Evolutionary conservation across 2,797 vertebrate species (phyloP), one percentile per base, ranked within the genome.

Genomic region (Basileuterus tristriatus): DNA sequence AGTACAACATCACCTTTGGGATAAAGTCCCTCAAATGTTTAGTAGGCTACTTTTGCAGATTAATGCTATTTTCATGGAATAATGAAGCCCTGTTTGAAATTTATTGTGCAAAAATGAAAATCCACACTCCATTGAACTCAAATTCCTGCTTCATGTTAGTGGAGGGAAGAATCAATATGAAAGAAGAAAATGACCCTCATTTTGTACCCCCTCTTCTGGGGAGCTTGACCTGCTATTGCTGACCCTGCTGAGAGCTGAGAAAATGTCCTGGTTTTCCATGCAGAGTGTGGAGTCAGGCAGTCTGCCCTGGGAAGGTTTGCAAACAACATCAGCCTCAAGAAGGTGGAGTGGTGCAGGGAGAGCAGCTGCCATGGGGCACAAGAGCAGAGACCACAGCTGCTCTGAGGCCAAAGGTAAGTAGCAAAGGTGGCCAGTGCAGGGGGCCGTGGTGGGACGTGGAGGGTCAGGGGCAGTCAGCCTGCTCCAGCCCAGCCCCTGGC

Each of bases 231-330:
- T 39, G 43, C 8, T 56, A 8, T 12, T 41, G 34, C 46, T 70
- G 68, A 83, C 3, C 23, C 12, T 26, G 20, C 62, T 32, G 21
- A 24, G 46, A 60, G 46, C 29, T 41, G 32, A 50, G 59, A 39
- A 56, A 32, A 37, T 1, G 5, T 23, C 16, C 14, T 15, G 41
- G 7, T 39, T 62, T n/a, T 24, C 15, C 1, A 0, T 2, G 12
- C 8, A 5, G 58, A 62, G n/a, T 1, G 0, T 9, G 32, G n/a
- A 58, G 41, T 21, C 41, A 15, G 49, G 49, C 26, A 8, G 32
- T 9, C 11, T 64, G 32, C 37, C 15, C 39, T 0, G 0, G 44
- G 47, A 71, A 59, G 39, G 56, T 29, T 75, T 84, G 43, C 17
- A 46, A 53, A 27, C 62, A 49, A 3, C 41, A 53, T 44, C 5